Base-by-base conservation (phyloP, 2,888 invertebrate genomes). In the Drosophila niveifrons region DNA sequence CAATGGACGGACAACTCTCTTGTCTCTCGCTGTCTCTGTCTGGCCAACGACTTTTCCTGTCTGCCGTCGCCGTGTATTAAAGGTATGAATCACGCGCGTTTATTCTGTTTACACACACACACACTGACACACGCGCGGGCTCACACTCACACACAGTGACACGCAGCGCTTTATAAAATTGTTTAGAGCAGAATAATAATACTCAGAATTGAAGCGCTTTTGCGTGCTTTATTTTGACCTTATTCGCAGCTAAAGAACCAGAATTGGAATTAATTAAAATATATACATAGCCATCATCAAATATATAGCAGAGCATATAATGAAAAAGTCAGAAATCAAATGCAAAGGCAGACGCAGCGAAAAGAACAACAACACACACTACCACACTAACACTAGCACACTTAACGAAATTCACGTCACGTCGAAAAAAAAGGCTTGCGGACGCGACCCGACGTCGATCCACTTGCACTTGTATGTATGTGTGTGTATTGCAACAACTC, bases 171-270 rank as follows among this genome's bases (percentile, higher is more conserved):
- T 66, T 82, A 47, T 67, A 56, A 64, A 75, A 75, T 63, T 74
- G 61, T 78, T 74, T 55, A 64, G 65, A 61, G 48, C 31, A 39
- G 55, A 56, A 56, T 67, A 82, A 69, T 82, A 82, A 69, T 82
- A 82, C 73, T 67, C 63, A 76, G 88, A 83, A 88, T 86, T 78
- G 55, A 81, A 75, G 65, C 56, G 69, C 72, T 87, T 72, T 72
- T 79, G 75, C 66, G 72, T 85, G 68, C 71, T 82, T 85, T 82
- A 88, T 85, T 85, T 89, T 85, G 89, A 85, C 89, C 82, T 74
- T 85, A 85, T 89, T 89, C 74, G 89, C 77, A 63, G 75, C 75
- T 78, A 29, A 64, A 57, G 72, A 73, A 68, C 50, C 74, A 74
- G 74, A 80, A 79, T 70, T 63, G 53, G 29, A 79, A 78, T 80